Evolutionary conservation across 2,797 vertebrate genomes (phyloP).

Genomic region (Pitangus sulphuratus): DNA sequence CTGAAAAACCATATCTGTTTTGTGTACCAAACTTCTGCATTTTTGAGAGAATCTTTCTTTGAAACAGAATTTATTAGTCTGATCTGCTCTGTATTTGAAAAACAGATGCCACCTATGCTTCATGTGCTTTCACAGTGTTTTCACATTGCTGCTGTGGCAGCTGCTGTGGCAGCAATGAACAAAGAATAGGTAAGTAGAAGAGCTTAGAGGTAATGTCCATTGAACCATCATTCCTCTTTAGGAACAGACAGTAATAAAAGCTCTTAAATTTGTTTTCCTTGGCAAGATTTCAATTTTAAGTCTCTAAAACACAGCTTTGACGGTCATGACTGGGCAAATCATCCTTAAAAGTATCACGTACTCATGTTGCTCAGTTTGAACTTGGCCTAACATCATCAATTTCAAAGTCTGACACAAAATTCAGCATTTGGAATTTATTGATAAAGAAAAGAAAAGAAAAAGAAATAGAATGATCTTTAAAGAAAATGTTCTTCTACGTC

Average conservation of each 20-base stretch:
- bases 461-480: neutral
- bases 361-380: neutral
- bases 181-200: constrained; percentile 24
- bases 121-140: neutral
- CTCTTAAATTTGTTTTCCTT: constrained; percentile 41
- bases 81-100: neutral
- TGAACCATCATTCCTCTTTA: constrained; percentile 19
- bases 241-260: constrained; percentile 42
- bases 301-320: constrained; percentile 20
- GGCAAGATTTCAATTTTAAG: constrained; percentile 43
- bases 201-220: constrained; percentile 13
- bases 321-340: neutral
- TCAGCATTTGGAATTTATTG: neutral
- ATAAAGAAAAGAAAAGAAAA: neutral
- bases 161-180: neutral
- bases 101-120: neutral
- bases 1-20: neutral
- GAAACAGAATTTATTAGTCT: neutral
- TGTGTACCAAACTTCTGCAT: neutral
- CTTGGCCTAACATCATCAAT: neutral
- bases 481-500: neutral
- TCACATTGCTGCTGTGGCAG: neutral
- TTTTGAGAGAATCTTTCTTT: neutral
- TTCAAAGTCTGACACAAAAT: neutral
- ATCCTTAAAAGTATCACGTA: neutral